Conservation (phyloP, 35 echinoderm and acorn worm genomes). For the Lytechinus pictus region DNA sequence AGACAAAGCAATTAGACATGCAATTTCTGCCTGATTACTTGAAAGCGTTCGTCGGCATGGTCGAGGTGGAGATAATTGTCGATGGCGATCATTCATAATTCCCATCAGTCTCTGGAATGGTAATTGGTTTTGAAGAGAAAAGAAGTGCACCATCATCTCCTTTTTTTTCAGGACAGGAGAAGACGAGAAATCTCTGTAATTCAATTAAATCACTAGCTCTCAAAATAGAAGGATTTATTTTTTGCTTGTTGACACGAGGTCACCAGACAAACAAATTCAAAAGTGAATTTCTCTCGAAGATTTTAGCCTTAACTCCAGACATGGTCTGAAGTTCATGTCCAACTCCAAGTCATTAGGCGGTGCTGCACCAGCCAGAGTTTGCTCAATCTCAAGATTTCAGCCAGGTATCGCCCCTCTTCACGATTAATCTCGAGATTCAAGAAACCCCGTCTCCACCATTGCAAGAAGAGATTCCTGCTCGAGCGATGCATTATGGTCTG, state of each 20-base stretch:
- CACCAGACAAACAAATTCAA: background rate
- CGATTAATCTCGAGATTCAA: too few species aligned
- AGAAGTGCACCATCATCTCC: background rate
- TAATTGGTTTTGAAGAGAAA: background rate
- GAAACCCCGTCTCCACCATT: too few species aligned
- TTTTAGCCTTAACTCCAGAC: background rate
- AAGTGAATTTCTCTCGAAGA: background rate
- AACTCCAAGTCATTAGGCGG: background rate
- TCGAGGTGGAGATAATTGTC: background rate
- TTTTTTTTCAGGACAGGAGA: background rate
- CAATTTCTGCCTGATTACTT: background rate
- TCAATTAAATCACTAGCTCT: background rate
- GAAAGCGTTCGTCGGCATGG: background rate
- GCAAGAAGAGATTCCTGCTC: too few species aligned
- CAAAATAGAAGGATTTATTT: background rate
- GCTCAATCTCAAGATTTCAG: too few species aligned
- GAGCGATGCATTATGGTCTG: too few species aligned
- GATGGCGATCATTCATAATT: constrained; percentile 13
- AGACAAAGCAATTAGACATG: constrained; percentile 18
- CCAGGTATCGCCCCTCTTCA: too few species aligned
- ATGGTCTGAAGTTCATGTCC: background rate
- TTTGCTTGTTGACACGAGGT: background rate
- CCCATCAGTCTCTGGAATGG: background rate
- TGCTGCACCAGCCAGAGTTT: too few species aligned
- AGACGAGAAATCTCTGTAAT: background rate